Conservation (phyloP, 2,888 invertebrate species). For the Ichneumoninae sp. region DNA sequence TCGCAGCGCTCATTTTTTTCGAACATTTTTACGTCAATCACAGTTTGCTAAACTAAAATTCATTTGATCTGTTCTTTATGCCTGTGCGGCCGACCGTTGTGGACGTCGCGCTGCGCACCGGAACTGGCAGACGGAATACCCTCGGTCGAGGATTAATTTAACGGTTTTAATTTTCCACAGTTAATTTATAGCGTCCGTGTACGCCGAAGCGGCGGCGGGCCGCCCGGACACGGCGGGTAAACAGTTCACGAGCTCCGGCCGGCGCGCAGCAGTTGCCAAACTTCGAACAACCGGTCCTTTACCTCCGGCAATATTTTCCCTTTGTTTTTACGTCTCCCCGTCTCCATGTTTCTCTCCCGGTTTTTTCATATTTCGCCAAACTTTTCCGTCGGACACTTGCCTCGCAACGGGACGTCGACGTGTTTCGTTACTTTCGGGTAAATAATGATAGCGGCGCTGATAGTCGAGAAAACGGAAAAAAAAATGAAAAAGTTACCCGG, state of each 20-base stretch:
- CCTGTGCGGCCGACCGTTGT: too few relatives aligned
- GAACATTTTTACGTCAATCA: not conserved
- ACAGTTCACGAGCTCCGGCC: constrained; percentile 49
- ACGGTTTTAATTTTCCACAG: constrained; percentile 55
- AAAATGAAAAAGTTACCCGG: not conserved
- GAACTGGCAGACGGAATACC: constrained; percentile 11
- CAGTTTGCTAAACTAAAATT: not conserved
- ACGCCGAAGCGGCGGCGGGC: constrained; percentile 7
- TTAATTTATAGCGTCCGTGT: constrained; percentile 38
- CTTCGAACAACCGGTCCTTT: constrained; percentile 37
- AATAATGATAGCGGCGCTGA: constrained; percentile 21
- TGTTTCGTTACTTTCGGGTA: constrained; percentile 19
- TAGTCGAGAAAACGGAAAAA: not conserved
- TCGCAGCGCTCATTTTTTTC: not conserved
- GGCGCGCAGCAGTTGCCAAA: constrained; percentile 44
- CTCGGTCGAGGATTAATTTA: constrained; percentile 40
- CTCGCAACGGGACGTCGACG: constrained; percentile 9
- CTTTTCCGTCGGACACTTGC: constrained; percentile 36
- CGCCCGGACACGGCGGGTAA: constrained; percentile 39
- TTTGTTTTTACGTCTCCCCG: constrained; percentile 4
- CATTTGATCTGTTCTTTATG: not conserved
- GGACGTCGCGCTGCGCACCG: not conserved
- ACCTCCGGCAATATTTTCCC: constrained; percentile 17
- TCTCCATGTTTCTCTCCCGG: not conserved
- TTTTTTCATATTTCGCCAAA: constrained; percentile 48